These are phyloP conservation scores for Leiothrix lutea DNA, from an alignment of 2,113 vertebrate genomes.

Conservation along the genomic window DNA sequence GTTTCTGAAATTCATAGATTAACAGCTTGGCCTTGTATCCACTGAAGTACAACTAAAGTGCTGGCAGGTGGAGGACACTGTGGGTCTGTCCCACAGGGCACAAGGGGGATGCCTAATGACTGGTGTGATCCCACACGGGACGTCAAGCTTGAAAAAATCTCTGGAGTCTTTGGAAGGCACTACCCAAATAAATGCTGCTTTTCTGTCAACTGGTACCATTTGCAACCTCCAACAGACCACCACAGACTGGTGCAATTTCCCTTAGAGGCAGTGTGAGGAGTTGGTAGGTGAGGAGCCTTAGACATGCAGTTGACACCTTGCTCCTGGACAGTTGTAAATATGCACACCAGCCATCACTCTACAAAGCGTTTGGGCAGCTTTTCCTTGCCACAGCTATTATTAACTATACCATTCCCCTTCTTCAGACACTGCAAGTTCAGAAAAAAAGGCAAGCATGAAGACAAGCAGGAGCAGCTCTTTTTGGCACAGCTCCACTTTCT, in stretches of 20 bases:
- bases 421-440: not conserved
- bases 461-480: constrained; percentile 27
- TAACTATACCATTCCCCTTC: not conserved
- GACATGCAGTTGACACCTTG: not conserved
- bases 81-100: not conserved
- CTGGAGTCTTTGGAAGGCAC: not conserved
- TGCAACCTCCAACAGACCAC: not conserved
- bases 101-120: not conserved
- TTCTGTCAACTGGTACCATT: not conserved
- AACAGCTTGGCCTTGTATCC: not conserved
- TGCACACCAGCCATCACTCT: not conserved
- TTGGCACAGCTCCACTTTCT: not conserved
- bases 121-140: not conserved
- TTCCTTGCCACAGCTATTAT: not conserved
- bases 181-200: not conserved
- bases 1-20: accelerated
- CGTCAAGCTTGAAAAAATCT: not conserved
- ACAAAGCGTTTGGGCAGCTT: not conserved
- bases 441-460: not conserved
- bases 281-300: not conserved
- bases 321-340: not conserved
- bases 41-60: not conserved
- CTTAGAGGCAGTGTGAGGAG: not conserved
- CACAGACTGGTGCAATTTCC: not conserved
- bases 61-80: not conserved